Conservation (phyloP, 2,888 invertebrate genomes). For the Eristalis pertinax region DNA sequence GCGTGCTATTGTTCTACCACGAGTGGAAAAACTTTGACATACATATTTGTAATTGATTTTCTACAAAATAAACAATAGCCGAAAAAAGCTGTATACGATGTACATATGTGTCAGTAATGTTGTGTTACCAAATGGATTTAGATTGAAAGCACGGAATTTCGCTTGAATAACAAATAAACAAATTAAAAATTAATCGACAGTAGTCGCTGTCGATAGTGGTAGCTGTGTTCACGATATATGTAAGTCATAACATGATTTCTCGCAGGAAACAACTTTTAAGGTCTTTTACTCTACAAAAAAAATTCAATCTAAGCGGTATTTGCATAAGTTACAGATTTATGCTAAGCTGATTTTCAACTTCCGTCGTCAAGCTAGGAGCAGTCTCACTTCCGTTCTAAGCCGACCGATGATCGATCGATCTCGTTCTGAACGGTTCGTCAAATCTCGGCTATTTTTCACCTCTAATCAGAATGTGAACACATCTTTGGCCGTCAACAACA, state of each 20-base stretch:
- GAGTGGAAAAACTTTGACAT: too few relatives aligned
- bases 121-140: too few relatives aligned
- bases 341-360: background rate
- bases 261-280: background rate
- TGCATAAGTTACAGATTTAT: background rate
- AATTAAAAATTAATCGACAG: too few relatives aligned
- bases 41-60: too few relatives aligned
- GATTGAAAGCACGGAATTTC: too few relatives aligned
- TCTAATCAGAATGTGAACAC: conserved; percentile 6
- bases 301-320: background rate
- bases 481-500: background rate
- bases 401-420: conserved; percentile 5
- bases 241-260: background rate
- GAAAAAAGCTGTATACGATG: too few relatives aligned
- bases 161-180: too few relatives aligned
- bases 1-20: too few relatives aligned
- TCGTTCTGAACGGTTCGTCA: background rate
- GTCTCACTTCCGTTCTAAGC: background rate
- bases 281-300: background rate
- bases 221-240: too few relatives aligned
- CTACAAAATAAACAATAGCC: too few relatives aligned
- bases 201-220: too few relatives aligned
- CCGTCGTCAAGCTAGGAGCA: background rate
- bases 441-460: background rate
- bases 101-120: too few relatives aligned